These are phyloP conservation scores for Dusona sp. DNA, from an alignment of 2,888 invertebrate species.

Conservation along the genomic window DNA sequence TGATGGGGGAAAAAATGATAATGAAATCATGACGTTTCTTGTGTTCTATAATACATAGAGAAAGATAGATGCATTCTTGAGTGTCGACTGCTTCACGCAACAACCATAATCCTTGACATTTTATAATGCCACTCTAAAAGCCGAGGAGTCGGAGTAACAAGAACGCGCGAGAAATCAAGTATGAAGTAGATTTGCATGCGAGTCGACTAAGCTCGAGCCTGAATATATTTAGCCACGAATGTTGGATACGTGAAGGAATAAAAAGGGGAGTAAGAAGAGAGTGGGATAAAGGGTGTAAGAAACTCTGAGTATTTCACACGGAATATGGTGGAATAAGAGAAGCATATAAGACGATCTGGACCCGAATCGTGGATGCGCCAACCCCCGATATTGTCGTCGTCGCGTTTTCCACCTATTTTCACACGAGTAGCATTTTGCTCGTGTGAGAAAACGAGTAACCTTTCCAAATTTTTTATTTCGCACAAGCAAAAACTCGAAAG, in stretches of 20 bases:
- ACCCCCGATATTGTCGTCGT: conserved; percentile 52
- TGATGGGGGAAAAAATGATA: background rate
- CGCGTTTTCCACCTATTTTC: conserved; percentile 54
- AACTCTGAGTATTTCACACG: conserved; percentile 78
- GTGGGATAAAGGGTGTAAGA: conserved; percentile 69
- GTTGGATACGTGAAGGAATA: conserved; percentile 62
- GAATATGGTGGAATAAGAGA: conserved; percentile 49
- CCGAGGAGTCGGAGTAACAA: conserved; percentile 21
- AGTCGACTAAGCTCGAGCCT: conserved; percentile 81
- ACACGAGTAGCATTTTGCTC: conserved; percentile 28
- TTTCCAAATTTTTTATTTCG: conserved; percentile 22
- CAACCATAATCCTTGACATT: conserved; percentile 49
- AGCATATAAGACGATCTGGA: conserved; percentile 63
- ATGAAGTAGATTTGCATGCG: conserved; percentile 83
- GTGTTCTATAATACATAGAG: background rate
- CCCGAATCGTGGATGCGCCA: conserved; percentile 30
- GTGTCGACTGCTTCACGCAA: conserved; percentile 48
- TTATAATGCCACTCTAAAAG: conserved; percentile 65
- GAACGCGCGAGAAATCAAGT: conserved; percentile 81
- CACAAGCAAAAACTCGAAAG: background rate
- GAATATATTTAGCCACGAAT: conserved; percentile 75
- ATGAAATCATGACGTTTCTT: background rate
- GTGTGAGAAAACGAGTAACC: conserved; percentile 30
- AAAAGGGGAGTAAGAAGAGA: conserved; percentile 64
- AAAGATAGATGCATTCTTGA: conserved; percentile 35